A percentile compares a stretch with the other conserved stretches of the same genome.
These are phyloP conservation scores for Napeogenes inachia DNA, from an alignment of 2,888 invertebrate species.

Conservation along the genomic window DNA sequence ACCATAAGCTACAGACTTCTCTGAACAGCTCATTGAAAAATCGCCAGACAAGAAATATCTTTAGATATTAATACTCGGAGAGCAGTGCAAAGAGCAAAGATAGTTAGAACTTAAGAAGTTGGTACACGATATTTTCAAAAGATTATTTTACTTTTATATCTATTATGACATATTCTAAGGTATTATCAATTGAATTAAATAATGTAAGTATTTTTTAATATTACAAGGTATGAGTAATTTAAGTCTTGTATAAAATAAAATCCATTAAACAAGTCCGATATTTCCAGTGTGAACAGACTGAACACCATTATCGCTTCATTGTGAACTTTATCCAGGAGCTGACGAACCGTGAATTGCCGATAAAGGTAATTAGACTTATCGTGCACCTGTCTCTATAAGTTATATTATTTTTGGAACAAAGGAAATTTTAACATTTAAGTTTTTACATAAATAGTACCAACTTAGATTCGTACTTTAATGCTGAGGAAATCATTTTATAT, in stretches of 20 bases:
- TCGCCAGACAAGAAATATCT: conserved; percentile 51
- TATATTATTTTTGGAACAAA: conserved; percentile 7
- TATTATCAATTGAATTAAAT: neutral
- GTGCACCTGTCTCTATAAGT: conserved; percentile 23
- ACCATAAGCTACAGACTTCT: conserved; percentile 10
- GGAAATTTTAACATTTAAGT: neutral
- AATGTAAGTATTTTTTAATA: neutral
- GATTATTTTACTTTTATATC: conserved; percentile 5
- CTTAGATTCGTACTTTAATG: too few relatives aligned
- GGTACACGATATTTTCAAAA: conserved; percentile 24
- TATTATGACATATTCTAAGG: neutral
- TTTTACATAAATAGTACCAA: neutral
- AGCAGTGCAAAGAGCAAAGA: conserved; percentile 49
- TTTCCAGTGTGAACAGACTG: conserved; percentile 17
- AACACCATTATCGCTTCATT: conserved; percentile 25
- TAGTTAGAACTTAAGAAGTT: conserved; percentile 40
- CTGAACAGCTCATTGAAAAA: conserved; percentile 39
- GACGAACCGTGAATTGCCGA: conserved; percentile 27
- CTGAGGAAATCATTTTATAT: too few relatives aligned
- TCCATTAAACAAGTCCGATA: conserved; percentile 11
- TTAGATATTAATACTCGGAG: conserved; percentile 62
- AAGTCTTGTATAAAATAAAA: neutral
- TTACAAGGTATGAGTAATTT: neutral
- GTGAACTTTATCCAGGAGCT: conserved; percentile 26
- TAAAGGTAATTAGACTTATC: conserved; percentile 24